Evolutionary conservation across 2,113 vertebrate species (phyloP), one percentile per base, ranked within the genome.

Genomic region (Neodon shergylaensis): DNA sequence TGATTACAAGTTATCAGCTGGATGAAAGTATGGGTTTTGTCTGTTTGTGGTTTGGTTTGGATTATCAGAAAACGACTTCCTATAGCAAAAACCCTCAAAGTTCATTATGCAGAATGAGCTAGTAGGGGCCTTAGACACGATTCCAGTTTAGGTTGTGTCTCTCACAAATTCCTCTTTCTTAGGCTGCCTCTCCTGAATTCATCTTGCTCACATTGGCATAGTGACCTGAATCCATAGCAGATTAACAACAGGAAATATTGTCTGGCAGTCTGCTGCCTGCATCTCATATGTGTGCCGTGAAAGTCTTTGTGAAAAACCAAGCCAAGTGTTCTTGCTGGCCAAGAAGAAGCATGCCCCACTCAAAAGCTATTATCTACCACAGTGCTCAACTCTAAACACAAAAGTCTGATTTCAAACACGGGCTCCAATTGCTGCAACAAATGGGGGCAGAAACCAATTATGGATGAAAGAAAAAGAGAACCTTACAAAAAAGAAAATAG

Each of bases 161-260:
- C 47, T 54, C 36, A 77, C 22, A 22, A 39, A 16, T 93, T 78
- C 66, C 68, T 96, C 74, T 92, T 79, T n/a, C 85, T n/a, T 26
- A 39, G 92, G 47, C 95, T 82, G 92, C 61, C 47, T 65, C 58
- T 78, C 63, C 85, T 93, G 68, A 49, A 65, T 91, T 96, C 79
- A 6, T 63, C 73, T 66, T 54, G 87, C 83, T 33, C 87, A 83
- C 0, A 0, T 90, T 87, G 42, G 94, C 90, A 94, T 95, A 44
- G 36, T 90, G 91, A 83, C 94, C 36, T 86, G 28, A 91, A 61
- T 84, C 82, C 58, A 95, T 94, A 95, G 58, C 72, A 73, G 73
- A 94, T 95, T 88, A 94, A n/a, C 86, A 95, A 65, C 94, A 88
- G 95, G 88, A 97, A 98, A 92, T 85, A 42, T 87, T 97, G 95